Base-by-base conservation (phyloP, 2,113 vertebrate genomes). In the Bufo bufo region DNA sequence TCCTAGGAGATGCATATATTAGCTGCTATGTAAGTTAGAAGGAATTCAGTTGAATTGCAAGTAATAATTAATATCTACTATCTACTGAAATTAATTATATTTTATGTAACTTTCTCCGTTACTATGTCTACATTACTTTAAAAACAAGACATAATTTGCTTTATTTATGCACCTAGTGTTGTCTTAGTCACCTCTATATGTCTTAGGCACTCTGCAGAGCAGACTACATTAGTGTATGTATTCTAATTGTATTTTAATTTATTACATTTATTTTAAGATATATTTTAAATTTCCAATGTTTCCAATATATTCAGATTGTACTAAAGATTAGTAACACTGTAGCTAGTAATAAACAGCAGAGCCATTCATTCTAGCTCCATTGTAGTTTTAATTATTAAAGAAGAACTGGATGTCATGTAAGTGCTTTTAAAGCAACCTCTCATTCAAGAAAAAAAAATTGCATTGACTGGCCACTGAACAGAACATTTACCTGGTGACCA, bases 1-100 rank as follows among this genome's bases (percentile, higher is more conserved):
- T 84, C 82, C 82, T 84, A 84, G 14, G 82, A 84, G 82, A 84
- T 84, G 82, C 82, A 84, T 84, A 84, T 69, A 52, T 84, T 84
- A 71, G 82, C 63, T 84, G 50, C 63, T 17, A 71, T 84, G 82
- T 52, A 71, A 84, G 43, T 66, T 83, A 83, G 14, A 11, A 69
- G 12, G 23, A 69, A 54, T 84, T n/a, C 49, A 84, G 71, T 63
- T 54, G n/a, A 47, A 84, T 54, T 84, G 23, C 45, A 23, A 54
- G 82, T 54, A 49, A 84, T 84, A 84, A 69, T 50, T 69, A 84
- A 69, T 84, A 71, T 54, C 63, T 52, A 54, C 49, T 71, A 84
- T 82, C 58, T 71, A 69, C 52, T 71, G 13, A 71, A 54, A 69
- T 84, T 23, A 84, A 84, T 84, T 71, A 84, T 84, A 83, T 49